Base-by-base conservation (phyloP, 1,140 invertebrate genomes). In the Drosophila equinoxialis region DNA sequence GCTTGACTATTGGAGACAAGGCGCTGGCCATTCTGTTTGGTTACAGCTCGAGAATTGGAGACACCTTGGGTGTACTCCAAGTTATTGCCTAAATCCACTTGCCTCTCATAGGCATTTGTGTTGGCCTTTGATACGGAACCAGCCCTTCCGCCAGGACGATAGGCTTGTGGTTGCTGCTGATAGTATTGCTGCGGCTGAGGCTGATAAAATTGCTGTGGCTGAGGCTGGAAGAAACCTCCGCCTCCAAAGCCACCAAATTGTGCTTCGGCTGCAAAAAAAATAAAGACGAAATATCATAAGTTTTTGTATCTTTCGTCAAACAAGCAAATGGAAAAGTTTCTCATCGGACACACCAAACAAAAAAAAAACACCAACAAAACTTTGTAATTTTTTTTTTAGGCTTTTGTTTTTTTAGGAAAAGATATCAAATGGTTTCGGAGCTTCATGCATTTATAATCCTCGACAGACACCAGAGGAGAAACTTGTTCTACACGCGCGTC, bases 41-140 rank as follows among this genome's bases (percentile, higher is more conserved):
- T 91, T 1, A 91, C 90, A 3, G 84, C 79, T 5, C 82, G 72
- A 0, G 90, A 90, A 41, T 91, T 91, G 11, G 87, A 76, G 11
- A 79, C 13, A 0, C 87, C 90, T 54, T 81, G 74, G 8, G 74
- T 81, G 13, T 76, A 64, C 63, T 81, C 90, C n/a, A 91, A 1
- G 13, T 77, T 68, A 62, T 86, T 89, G 54, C 90, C 90, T 1
- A 77, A 68, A n/a, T 91, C 87, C 20, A 90, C 69, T 61, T 91
- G 69, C 3, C 84, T 79, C 62, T 90, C 79, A 20, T 78, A 90
- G 20, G 90, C 76, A 6, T 90, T 83, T 2, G 79, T 90, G 11
- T 85, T 84, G 42, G 90, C 90, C 33, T 48, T 59, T 33, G 90
- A 90, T 0, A 81, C 77, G 23, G 90, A 91, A 0, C 90, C 90